Conservation (phyloP, 2,888 invertebrate genomes). For the Abscondita cerata region DNA sequence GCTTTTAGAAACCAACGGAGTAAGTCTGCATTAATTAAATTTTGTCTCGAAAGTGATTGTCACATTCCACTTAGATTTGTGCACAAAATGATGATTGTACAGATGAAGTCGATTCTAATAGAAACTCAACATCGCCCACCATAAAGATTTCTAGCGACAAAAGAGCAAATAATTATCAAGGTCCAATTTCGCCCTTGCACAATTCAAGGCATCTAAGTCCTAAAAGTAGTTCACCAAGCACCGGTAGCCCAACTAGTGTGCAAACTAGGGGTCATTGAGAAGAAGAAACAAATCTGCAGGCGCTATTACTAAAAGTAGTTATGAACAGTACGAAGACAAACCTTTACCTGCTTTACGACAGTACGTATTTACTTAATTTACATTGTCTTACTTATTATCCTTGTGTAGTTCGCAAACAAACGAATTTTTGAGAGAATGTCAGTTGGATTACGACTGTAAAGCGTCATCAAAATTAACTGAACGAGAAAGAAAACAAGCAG, state of each 20-base stretch:
- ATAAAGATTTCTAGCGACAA: conserved; percentile 56
- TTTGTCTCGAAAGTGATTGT: background rate
- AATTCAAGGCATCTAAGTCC: conserved; percentile 59
- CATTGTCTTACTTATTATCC: background rate
- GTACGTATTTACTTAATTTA: conserved; percentile 61
- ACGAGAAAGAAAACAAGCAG: conserved; percentile 85
- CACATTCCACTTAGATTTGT: conserved; percentile 58
- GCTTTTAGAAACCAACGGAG: conserved; percentile 80
- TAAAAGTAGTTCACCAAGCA: conserved; percentile 56
- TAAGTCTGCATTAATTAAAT: conserved; percentile 58
- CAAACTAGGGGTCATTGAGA: conserved; percentile 64
- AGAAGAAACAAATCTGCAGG: conserved; percentile 72
- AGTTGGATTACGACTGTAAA: conserved; percentile 65
- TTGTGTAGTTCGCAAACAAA: conserved; percentile 78
- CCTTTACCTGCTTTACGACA: conserved; percentile 84
- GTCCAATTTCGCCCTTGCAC: conserved; percentile 63
- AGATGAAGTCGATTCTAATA: conserved; percentile 60
- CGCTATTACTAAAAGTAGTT: conserved; percentile 67
- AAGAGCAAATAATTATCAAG: conserved; percentile 57
- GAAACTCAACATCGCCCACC: conserved; percentile 53
- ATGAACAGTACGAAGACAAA: conserved; percentile 88
- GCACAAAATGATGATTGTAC: conserved; percentile 68
- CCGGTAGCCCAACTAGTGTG: conserved; percentile 62
- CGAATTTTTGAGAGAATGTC: conserved; percentile 79
- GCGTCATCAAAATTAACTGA: conserved; percentile 71